Evolutionary conservation across 2,113 vertebrate genomes (phyloP).

Genomic region (Aythya baeri): DNA sequence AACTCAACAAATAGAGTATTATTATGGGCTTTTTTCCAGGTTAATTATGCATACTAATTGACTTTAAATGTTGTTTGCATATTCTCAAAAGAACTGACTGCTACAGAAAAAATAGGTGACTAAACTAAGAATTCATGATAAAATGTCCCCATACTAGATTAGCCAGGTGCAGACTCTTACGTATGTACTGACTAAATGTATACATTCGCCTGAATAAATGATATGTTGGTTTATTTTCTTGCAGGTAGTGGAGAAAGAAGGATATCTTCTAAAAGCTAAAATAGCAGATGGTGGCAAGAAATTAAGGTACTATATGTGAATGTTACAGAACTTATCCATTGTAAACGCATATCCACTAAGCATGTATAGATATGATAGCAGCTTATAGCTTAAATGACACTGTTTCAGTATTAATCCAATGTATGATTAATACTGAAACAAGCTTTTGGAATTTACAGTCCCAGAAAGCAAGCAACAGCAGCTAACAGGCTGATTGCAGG

Average conservation of each 20-base stretch:
- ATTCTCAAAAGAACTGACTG: not conserved
- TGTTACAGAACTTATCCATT: not conserved
- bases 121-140: not conserved
- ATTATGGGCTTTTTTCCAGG: fast-evolving
- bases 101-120: not conserved
- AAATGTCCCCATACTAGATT: not conserved
- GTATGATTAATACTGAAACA: no score
- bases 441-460: not conserved
- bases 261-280: conserved; percentile 91
- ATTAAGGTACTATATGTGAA: conserved; percentile 77
- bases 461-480: not conserved
- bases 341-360: not conserved
- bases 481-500: not conserved
- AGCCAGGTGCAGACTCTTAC: not conserved
- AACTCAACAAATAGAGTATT: not conserved
- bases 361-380: not conserved
- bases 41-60: not conserved
- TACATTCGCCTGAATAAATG: conserved; percentile 34
- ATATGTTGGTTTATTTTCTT: conserved; percentile 15
- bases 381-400: not conserved
- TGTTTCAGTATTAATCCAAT: not conserved
- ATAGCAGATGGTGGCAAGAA: conserved; percentile 92
- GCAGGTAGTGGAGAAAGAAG: conserved; percentile 86
- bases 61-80: not conserved
- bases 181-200: not conserved